Evolutionary conservation across 2,113 vertebrate species (phyloP), one percentile per base, ranked within the genome.

Genomic region (Ptyas mucosa): DNA sequence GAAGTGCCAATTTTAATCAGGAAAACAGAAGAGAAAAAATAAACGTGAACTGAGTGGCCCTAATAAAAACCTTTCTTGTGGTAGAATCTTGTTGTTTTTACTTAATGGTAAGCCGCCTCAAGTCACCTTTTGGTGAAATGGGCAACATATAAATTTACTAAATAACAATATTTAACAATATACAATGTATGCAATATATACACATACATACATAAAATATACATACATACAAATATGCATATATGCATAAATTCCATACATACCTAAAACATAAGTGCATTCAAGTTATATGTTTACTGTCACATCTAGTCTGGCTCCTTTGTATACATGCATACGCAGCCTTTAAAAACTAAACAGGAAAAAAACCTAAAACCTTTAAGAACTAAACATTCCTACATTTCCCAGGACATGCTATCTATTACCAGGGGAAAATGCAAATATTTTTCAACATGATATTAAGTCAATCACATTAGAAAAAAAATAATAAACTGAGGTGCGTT

Each of bases 391-490:
- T 69, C 12, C n/a, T 49, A 53, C 46, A 43, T 64, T 34, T 64
- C 43, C 23, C 88, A 57, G 12, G 92, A 8, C 55, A 69, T 34
- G 64, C 9, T 64, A 15, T 51, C 24, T 24, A 34, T 34, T 39
- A 52, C 23, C 34, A 52, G 4, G 49, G 12, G 24, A 9, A 43
- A 55, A 81, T 8, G 29, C 39, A 88, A 87, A 3, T 43, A 18
- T 34, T 87, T 10, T 29, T 23, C 23, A 51, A 61, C 58, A 29
- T 92, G 88, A 1, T 1, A 34, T 3, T 0, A 94, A 64, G 81
- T 94, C 93, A 91, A 46, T 90, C 1, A 90, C 51, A 95, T 52
- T 69, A 34, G 93, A 91, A 94, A 94, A 91, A 94, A 81, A 46
- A 46, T n/a, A 94, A 91, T 9, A 96, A 96, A 95, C 92, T 92